These are phyloP conservation scores for Lycia hirtaria DNA, from an alignment of 2,888 invertebrate species.

Conservation along the genomic window DNA sequence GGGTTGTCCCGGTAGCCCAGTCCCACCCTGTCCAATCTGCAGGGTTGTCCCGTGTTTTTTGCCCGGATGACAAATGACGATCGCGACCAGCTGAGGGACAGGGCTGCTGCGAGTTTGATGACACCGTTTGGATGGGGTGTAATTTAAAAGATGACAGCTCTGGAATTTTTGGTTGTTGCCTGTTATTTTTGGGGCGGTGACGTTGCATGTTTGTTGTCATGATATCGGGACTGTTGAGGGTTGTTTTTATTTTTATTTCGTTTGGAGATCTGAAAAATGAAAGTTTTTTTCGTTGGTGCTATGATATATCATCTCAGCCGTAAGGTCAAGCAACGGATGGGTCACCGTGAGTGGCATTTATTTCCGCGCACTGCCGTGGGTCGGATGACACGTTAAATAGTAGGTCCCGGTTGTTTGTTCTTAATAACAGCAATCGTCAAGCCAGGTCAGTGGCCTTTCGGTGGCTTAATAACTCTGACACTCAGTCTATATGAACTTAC, in stretches of 20 bases:
- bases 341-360: too few species aligned
- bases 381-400: too few species aligned
- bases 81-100: conserved; percentile 56
- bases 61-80: conserved; percentile 62
- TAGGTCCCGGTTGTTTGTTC: too few species aligned
- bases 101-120: conserved; percentile 63
- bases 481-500: too few species aligned
- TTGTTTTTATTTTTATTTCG: not conserved
- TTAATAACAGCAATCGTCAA: too few species aligned
- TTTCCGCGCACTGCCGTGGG: too few species aligned
- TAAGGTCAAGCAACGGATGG: too few species aligned
- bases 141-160: conserved; percentile 17
- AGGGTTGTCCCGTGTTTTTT: conserved; percentile 37
- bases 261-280: not conserved
- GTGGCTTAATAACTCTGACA: too few species aligned
- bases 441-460: too few species aligned
- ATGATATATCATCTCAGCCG: too few species aligned
- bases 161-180: conserved; percentile 2
- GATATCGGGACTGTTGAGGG: not conserved
- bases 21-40: conserved; percentile 18
- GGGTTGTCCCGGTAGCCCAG: conserved; percentile 20
- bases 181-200: not conserved
- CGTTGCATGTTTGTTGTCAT: not conserved
- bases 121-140: conserved; percentile 36
- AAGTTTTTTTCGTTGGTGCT: not conserved